A percentile compares a stretch with the other conserved stretches of the same genome.
phyloP scores from a whole-genome alignment of 2,113 vertebrate species.

The Daphoenositta chrysoptera region DNA sequence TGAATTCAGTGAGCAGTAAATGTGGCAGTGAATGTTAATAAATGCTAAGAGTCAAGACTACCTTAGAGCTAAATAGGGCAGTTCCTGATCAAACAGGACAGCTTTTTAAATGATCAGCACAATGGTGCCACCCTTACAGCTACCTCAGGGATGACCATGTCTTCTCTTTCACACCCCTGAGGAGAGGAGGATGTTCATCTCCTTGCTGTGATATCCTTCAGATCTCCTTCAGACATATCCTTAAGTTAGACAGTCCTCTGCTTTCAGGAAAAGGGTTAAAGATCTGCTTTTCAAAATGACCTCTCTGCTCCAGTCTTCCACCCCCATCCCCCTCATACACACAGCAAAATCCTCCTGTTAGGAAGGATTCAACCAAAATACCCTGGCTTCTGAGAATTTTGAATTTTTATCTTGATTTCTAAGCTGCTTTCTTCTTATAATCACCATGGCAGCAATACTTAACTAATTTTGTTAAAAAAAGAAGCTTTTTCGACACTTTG shows the following conservation, averaged over 20 bases:
- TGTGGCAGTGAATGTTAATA: constrained; percentile 32
- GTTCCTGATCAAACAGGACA: not conserved
- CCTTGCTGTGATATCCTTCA: not conserved
- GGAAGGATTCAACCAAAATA: not conserved
- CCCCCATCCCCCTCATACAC: not conserved
- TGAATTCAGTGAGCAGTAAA: constrained; percentile 55
- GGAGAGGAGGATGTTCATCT: not conserved
- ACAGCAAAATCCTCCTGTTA: not conserved
- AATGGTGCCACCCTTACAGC: not conserved
- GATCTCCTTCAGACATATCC: not conserved
- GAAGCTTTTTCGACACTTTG: not conserved
- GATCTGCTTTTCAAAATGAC: not conserved
- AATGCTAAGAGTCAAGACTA: not conserved
- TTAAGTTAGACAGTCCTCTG: not conserved
- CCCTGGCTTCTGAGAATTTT: not conserved
- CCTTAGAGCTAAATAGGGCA: not conserved
- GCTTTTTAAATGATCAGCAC: not conserved
- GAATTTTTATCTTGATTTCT: not conserved
- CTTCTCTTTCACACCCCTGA: not conserved
- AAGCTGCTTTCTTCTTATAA: not conserved
- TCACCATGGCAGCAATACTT: constrained; percentile 43
- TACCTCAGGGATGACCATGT: not conserved
- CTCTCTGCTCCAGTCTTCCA: not conserved
- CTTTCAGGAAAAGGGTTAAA: not conserved
- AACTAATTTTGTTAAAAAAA: constrained; percentile 22